Conservation (phyloP, 2,113 vertebrate species). For the Girardinichthys multiradiatus region DNA sequence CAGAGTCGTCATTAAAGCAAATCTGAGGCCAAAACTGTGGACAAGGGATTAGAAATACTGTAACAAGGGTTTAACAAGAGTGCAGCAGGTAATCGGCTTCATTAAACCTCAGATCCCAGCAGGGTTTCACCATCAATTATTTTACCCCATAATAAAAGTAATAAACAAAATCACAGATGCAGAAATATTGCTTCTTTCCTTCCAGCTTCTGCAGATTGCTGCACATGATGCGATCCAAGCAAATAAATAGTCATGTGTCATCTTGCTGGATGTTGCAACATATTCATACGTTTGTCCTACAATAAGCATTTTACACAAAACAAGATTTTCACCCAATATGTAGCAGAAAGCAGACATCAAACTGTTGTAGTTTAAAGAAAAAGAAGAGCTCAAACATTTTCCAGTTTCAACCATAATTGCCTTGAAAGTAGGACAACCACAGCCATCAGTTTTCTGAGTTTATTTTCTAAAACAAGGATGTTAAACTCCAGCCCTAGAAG, state of each 20-base stretch:
- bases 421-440: too few species aligned
- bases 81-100: neutral
- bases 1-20: neutral
- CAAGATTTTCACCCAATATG: neutral
- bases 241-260: conserved; percentile 8
- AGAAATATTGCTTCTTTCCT: neutral
- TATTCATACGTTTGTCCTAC: neutral
- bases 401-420: too few species aligned
- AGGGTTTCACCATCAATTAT: neutral
- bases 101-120: neutral
- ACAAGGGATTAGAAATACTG: neutral
- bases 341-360: too few species aligned
- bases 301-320: neutral
- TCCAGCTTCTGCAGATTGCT: neutral
- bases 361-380: too few species aligned
- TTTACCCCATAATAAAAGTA: neutral
- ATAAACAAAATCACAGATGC: neutral
- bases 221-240: neutral
- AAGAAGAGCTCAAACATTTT: too few species aligned
- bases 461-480: too few species aligned
- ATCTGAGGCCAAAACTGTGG: neutral
- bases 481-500: too few species aligned
- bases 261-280: neutral
- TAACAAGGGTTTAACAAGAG: neutral
- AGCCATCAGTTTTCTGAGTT: too few species aligned